These are phyloP conservation scores for Galbula dea DNA, from an alignment of 2,113 vertebrate genomes.

Conservation along the genomic window DNA sequence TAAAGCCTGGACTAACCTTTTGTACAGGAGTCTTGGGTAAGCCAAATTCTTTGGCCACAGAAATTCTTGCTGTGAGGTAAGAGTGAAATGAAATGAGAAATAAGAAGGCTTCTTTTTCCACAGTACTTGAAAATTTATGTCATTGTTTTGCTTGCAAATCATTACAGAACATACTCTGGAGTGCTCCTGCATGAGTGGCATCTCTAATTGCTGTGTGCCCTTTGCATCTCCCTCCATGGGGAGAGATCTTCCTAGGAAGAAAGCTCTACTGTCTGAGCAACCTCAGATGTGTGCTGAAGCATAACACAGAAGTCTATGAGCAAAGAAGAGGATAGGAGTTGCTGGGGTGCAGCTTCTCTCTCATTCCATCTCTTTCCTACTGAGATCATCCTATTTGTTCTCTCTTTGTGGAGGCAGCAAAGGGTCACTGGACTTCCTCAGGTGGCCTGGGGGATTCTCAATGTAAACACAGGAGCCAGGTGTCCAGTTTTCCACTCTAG, in stretches of 20 bases:
- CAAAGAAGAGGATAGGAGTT: background rate
- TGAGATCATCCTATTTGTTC: background rate
- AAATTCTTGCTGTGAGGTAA: background rate
- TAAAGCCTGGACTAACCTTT: background rate
- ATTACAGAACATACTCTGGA: too few relatives aligned
- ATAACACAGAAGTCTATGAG: background rate
- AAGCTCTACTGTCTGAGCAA: background rate
- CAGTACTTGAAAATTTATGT: background rate
- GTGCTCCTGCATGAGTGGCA: background rate
- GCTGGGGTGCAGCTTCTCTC: background rate
- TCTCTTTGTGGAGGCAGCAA: background rate
- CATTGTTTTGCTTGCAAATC: background rate
- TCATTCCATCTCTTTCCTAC: background rate
- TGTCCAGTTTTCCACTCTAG: background rate
- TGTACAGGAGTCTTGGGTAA: background rate
- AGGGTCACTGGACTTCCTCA: background rate
- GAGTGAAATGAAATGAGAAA: background rate
- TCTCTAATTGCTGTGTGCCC: background rate
- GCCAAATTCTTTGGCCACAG: background rate
- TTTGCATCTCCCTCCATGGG: background rate
- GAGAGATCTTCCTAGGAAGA: background rate
- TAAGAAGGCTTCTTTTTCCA: background rate
- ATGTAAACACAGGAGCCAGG: background rate
- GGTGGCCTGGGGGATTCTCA: background rate
- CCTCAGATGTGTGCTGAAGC: background rate